phyloP scores from a whole-genome alignment of 2,888 invertebrate species.

The Drosophila macrospina region DNA sequence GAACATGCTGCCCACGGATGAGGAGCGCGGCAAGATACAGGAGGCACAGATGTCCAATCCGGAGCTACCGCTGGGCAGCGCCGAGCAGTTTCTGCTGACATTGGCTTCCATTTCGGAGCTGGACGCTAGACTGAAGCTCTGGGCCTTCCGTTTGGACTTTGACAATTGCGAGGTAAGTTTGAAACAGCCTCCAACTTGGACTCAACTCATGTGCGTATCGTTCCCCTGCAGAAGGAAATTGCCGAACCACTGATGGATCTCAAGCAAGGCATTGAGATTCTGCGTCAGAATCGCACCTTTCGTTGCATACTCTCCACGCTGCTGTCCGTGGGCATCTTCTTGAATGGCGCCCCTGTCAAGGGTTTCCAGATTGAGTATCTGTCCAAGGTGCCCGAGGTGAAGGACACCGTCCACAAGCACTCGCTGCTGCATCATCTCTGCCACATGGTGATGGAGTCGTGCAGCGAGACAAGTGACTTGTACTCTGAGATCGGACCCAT shows the following conservation, averaged over 20 bases:
- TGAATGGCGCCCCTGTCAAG: constrained; percentile 96
- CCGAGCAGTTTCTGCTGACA: constrained; percentile 99
- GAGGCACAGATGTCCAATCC: constrained; percentile 90
- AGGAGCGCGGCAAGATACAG: constrained; percentile 97
- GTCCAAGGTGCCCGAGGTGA: constrained; percentile 98
- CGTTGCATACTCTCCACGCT: constrained; percentile 96
- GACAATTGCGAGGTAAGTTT: constrained; percentile 94
- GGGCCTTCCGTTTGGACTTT: constrained; percentile 99
- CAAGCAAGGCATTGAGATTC: constrained; percentile 97
- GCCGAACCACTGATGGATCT: constrained; percentile 99
- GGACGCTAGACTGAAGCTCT: constrained; percentile 95
- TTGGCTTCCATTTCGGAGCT: constrained; percentile 98
- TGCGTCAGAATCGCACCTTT: constrained; percentile 97
- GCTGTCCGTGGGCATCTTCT: constrained; percentile 97
- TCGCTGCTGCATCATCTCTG: constrained; percentile 98
- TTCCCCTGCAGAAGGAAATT: constrained; percentile 91
- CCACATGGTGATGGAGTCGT: constrained; percentile 98
- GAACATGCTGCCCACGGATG: constrained; percentile 98
- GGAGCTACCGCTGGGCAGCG: constrained; percentile 90
- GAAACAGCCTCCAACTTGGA: too few relatives aligned
- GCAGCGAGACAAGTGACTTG: constrained; percentile 97
- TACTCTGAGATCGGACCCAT: constrained; percentile 98
- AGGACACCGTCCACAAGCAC: constrained; percentile 99
- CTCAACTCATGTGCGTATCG: neutral
- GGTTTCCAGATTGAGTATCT: constrained; percentile 99